A percentile compares a stretch with the other conserved stretches of the same genome.
These are phyloP conservation scores for Aix galericulata DNA, from an alignment of 2,113 vertebrate genomes.

Conservation along the genomic window DNA sequence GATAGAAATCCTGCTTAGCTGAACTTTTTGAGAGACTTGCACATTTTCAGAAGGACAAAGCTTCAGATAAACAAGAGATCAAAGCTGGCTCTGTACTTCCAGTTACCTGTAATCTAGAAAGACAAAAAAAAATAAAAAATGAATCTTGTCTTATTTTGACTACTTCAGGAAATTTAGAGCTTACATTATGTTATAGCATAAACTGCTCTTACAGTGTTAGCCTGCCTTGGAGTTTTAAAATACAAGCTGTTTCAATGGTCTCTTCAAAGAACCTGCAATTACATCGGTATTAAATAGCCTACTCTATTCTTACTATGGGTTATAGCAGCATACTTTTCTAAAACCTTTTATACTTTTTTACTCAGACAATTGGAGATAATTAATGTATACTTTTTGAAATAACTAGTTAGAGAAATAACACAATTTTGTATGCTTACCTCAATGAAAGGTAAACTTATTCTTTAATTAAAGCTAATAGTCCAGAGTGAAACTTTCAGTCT, in stretches of 20 bases:
- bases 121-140: neutral
- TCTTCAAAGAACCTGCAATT: neutral
- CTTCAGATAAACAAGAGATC: neutral
- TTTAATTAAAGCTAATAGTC: neutral
- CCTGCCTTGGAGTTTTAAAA: neutral
- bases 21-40: conserved; percentile 19
- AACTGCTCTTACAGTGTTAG: neutral
- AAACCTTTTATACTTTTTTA: neutral
- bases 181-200: neutral
- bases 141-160: neutral
- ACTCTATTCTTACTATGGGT: neutral
- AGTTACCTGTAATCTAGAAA: neutral
- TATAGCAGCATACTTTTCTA: neutral
- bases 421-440: neutral
- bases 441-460: neutral
- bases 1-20: conserved; percentile 24
- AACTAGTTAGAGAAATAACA: neutral
- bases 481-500: neutral
- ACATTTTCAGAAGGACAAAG: neutral
- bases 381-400: neutral
- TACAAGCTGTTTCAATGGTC: neutral
- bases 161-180: neutral
- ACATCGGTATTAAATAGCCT: neutral
- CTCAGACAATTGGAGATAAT: neutral
- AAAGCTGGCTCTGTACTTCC: neutral